Conservation (phyloP, 1,140 invertebrate genomes). For the Rhizoglyphus robini region DNA sequence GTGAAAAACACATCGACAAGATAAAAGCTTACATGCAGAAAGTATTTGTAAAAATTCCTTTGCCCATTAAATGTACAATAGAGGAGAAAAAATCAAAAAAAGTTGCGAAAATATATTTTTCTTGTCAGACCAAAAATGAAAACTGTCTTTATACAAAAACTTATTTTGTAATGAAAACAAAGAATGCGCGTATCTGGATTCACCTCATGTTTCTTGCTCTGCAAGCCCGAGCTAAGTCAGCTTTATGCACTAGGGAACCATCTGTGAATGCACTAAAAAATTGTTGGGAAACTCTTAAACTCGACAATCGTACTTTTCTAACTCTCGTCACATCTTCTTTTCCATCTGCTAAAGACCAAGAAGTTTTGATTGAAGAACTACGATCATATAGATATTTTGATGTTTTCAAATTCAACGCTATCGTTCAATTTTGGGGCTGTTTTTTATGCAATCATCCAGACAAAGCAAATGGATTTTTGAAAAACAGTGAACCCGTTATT, state of each 20-base stretch:
- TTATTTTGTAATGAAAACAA: constrained; percentile 70
- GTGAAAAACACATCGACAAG: constrained; percentile 79
- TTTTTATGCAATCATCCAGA: constrained; percentile 84
- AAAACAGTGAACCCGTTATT: constrained; percentile 40
- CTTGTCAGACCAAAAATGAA: constrained; percentile 64
- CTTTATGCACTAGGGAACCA: constrained; percentile 64
- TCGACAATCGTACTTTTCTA: constrained; percentile 72
- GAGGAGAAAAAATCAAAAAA: constrained; percentile 72
- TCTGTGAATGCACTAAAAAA: constrained; percentile 68
- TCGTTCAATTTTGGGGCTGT: constrained; percentile 57
- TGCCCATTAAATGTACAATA: constrained; percentile 75
- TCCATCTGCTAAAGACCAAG: constrained; percentile 59
- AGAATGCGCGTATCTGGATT: constrained; percentile 75
- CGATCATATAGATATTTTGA: constrained; percentile 76
- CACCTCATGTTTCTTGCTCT: constrained; percentile 88
- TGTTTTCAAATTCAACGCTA: constrained; percentile 63
- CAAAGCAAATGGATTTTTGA: constrained; percentile 60
- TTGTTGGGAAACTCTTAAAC: constrained; percentile 83
- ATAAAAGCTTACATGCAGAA: constrained; percentile 80
- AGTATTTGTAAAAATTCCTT: constrained; percentile 63
- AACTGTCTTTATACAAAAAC: constrained; percentile 77
- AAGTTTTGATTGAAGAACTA: constrained; percentile 71
- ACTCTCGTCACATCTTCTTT: constrained; percentile 83
- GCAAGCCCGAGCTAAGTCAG: constrained; percentile 60
- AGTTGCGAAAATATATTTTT: constrained; percentile 71